phyloP scores from a whole-genome alignment of 1,140 invertebrate genomes.

The Drosophila rufa region DNA sequence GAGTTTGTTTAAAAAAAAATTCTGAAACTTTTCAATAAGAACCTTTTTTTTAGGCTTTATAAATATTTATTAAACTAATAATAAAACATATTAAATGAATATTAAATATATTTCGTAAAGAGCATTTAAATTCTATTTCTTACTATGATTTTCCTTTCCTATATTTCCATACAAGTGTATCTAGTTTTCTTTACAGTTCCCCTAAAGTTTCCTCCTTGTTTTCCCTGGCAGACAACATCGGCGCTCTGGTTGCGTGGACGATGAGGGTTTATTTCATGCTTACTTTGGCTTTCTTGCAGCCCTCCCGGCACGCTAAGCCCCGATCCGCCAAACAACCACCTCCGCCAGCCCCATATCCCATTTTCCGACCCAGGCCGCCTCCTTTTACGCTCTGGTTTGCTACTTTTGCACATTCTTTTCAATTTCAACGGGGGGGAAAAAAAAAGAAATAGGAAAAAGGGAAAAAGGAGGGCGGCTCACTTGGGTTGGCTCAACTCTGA shows the following conservation, averaged over 20 bases:
- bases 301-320: conserved; percentile 39
- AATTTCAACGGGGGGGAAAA: conserved; percentile 56
- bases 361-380: conserved; percentile 2
- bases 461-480: conserved; percentile 17
- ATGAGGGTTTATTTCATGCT: conserved; percentile 82
- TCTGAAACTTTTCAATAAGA: background rate
- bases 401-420: conserved; percentile 84
- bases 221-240: conserved; percentile 63
- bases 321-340: conserved; percentile 26
- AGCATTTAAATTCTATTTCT: too few species aligned
- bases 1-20: background rate
- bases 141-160: background rate
- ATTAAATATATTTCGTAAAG: background rate
- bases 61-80: background rate
- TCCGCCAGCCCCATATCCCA: conserved; percentile 7
- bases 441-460: conserved; percentile 14
- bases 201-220: conserved; percentile 3
- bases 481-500: conserved; percentile 64
- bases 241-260: conserved; percentile 49
- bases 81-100: background rate
- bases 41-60: too few species aligned
- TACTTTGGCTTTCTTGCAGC: conserved; percentile 75
- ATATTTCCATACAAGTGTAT: background rate
- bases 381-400: conserved; percentile 51
- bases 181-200: conserved; percentile 4